Percentiles rank a stretch among this genome's conserved stretches.
Conservation (phyloP, 2,888 invertebrate species). For the Lordiphosa fenestrarum region DNA sequence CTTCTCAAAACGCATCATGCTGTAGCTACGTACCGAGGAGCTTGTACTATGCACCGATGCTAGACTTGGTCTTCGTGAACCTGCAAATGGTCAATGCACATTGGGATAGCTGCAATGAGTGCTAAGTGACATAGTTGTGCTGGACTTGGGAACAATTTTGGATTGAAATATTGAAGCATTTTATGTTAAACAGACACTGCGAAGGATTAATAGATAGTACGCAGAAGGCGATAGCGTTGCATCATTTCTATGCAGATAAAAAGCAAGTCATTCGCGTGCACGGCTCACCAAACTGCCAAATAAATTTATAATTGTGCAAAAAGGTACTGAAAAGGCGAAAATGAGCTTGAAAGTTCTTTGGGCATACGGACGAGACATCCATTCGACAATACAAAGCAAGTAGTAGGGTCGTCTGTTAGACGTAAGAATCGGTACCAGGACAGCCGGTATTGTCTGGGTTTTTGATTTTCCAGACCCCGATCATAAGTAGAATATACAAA, state of each 20-base stretch:
- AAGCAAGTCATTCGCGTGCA: too few relatives aligned
- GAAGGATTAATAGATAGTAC: conserved; percentile 12
- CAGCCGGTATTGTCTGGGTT: too few relatives aligned
- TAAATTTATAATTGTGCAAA: too few relatives aligned
- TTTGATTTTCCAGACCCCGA: too few relatives aligned
- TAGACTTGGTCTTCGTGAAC: conserved; percentile 93
- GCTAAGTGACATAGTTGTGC: background rate
- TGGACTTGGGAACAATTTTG: conserved; percentile 21
- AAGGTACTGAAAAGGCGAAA: conserved; percentile 6
- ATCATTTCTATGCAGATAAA: too few relatives aligned
- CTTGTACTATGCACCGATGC: conserved; percentile 92
- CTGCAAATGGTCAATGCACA: conserved; percentile 80
- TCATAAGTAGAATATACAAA: too few relatives aligned
- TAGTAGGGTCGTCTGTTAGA: too few relatives aligned
- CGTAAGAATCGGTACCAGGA: too few relatives aligned
- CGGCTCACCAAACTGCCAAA: too few relatives aligned
- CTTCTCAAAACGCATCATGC: conserved; percentile 88
- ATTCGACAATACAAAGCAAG: too few relatives aligned
- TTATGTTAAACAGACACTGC: conserved; percentile 24
- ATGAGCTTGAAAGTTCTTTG: background rate
- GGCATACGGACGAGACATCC: too few relatives aligned
- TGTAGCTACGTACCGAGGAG: conserved; percentile 91
- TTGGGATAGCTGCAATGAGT: background rate
- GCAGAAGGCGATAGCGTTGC: conserved; percentile 24
- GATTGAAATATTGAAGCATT: conserved; percentile 32